phyloP scores from a whole-genome alignment of 1,140 invertebrate species.

The Augochlora pura region DNA sequence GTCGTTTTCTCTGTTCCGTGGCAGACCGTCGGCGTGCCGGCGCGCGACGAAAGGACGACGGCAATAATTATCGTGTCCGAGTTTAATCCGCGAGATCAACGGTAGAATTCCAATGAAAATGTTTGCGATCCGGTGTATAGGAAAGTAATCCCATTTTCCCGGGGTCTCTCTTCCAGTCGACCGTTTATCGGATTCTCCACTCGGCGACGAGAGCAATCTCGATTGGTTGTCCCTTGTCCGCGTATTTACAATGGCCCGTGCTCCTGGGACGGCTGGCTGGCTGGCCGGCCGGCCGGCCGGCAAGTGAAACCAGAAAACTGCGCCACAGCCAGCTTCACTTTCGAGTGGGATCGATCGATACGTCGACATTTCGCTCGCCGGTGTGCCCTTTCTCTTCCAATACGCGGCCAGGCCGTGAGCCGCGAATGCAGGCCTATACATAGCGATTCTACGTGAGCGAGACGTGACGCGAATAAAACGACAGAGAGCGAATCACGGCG shows the following conservation, averaged over 20 bases:
- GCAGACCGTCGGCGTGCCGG: too few species aligned
- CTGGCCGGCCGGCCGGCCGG: not conserved
- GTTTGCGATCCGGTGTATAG: not conserved
- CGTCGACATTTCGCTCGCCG: slow-evolving; percentile 22
- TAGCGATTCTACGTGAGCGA: too few species aligned
- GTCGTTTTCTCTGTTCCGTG: too few species aligned
- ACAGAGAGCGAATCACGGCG: too few species aligned
- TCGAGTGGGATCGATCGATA: slow-evolving; percentile 32
- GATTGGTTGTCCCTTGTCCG: not conserved
- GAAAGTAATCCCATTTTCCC: not conserved
- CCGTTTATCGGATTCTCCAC: not conserved
- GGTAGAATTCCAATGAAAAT: too few species aligned
- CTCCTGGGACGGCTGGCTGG: not conserved
- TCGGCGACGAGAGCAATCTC: not conserved
- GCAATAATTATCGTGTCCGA: too few species aligned
- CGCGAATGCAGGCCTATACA: too few species aligned
- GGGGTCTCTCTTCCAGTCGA: not conserved
- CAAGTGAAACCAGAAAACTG: slow-evolving; percentile 35
- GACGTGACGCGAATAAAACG: too few species aligned
- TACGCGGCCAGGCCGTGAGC: too few species aligned
- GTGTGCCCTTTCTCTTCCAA: slow-evolving; percentile 11
- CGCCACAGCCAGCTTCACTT: slow-evolving; percentile 19
- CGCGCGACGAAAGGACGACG: too few species aligned
- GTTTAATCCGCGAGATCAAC: too few species aligned
- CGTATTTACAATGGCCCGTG: not conserved